A percentile compares a stretch with the other conserved stretches of the same genome.
Evolutionary conservation across 2,888 invertebrate genomes (phyloP).

Genomic region (Meteorus colon): DNA sequence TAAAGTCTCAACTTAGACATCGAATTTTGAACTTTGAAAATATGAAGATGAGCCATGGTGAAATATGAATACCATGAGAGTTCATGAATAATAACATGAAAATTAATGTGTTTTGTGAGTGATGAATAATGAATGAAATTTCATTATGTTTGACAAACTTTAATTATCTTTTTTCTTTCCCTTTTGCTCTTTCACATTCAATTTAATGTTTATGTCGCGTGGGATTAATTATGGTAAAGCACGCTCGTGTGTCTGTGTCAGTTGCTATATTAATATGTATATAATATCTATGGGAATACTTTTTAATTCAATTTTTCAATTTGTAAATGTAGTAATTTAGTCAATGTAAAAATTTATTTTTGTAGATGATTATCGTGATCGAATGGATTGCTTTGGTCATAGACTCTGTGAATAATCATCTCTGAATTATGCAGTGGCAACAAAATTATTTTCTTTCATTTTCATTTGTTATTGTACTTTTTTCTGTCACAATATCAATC

Average conservation of each 20-base stretch:
- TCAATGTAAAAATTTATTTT: too few relatives aligned
- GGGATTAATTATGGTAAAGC: not conserved
- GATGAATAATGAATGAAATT: conserved; percentile 3
- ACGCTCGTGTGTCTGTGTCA: not conserved
- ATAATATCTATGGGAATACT: too few relatives aligned
- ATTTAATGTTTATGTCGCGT: not conserved
- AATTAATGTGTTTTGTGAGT: not conserved
- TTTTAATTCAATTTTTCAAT: too few relatives aligned
- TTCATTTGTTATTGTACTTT: too few relatives aligned
- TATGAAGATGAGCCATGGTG: not conserved
- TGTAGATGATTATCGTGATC: too few relatives aligned
- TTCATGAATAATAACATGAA: conserved; percentile 4
- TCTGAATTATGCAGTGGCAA: too few relatives aligned
- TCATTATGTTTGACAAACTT: not conserved
- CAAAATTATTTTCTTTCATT: too few relatives aligned
- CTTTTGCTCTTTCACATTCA: not conserved
- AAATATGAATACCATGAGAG: not conserved
- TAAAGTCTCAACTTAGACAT: not conserved
- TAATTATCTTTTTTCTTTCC: not conserved
- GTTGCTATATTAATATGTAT: too few relatives aligned
- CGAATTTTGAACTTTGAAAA: not conserved
- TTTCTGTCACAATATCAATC: too few relatives aligned
- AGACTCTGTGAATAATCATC: too few relatives aligned
- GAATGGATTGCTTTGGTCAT: too few relatives aligned
- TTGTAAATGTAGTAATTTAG: too few relatives aligned